Conservation (phyloP, 2,888 invertebrate genomes). For the Drosophila ustulata region DNA sequence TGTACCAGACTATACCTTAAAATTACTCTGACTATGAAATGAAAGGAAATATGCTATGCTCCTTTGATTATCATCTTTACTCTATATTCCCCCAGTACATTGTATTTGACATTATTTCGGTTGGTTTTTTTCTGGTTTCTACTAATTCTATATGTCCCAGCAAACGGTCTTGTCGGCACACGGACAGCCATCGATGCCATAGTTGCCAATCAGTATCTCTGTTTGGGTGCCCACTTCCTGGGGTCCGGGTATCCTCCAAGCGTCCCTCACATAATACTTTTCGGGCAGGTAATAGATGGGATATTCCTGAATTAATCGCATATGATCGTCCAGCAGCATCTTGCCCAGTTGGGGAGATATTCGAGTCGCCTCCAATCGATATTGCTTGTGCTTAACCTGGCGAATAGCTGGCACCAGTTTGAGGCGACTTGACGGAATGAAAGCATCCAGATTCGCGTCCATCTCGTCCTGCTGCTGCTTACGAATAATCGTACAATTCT, state of each 20-base stretch:
- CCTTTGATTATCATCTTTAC: slow-evolving; percentile 10
- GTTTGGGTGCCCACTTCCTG: slow-evolving; percentile 61
- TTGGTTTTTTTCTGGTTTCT: background rate
- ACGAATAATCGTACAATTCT: slow-evolving; percentile 38
- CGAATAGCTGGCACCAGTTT: slow-evolving; percentile 55
- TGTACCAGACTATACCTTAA: slow-evolving; percentile 6
- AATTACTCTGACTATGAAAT: background rate
- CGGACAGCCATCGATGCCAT: slow-evolving; percentile 70
- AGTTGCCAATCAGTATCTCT: slow-evolving; percentile 56
- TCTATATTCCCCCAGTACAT: slow-evolving; percentile 19
- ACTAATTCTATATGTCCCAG: slow-evolving; percentile 56
- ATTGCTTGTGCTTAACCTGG: slow-evolving; percentile 56
- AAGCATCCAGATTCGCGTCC: slow-evolving; percentile 54
- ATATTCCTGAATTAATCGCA: slow-evolving; percentile 28
- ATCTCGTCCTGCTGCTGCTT: slow-evolving; percentile 35
- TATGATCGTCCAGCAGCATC: slow-evolving; percentile 52
- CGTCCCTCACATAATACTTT: slow-evolving; percentile 32
- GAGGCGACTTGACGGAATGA: slow-evolving; percentile 36
- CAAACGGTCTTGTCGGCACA: slow-evolving; percentile 57
- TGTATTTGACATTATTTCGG: background rate
- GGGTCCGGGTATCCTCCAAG: slow-evolving; percentile 35
- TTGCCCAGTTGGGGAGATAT: slow-evolving; percentile 40
- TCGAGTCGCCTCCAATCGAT: slow-evolving; percentile 42
- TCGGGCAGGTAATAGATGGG: slow-evolving; percentile 64
- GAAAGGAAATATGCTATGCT: background rate